Evolutionary conservation across 2,888 invertebrate genomes (phyloP), one percentile per base, ranked within the genome.

Genomic region (Steinernema scapterisci): DNA sequence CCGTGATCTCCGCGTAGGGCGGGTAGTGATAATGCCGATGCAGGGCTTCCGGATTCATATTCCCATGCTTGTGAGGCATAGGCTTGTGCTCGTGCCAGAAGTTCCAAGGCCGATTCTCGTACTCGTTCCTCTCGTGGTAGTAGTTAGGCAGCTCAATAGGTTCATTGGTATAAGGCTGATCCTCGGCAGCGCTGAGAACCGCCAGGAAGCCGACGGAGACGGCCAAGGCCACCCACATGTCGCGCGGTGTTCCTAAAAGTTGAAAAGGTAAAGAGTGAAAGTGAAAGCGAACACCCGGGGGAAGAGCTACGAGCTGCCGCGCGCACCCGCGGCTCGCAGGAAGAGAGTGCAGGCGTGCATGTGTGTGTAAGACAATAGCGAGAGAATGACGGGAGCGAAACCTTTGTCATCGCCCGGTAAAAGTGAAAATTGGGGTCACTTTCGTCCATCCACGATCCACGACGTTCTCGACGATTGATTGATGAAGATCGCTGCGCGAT

Each of bases 11-110:
- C 6, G 45, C 46, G 21, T 74, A 74, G n/a, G 23, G 23, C 13
- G 70, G 51, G 51, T 71, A 74, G 71, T 74, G 74, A 13, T 74
- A 71, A 43, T 74, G 74, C 13, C 74, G 72, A 13, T 70, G 63
- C 13, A 71, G 71, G 16, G 44, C 43, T 21, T 54, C 31, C 11
- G 74, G 70, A 2, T 6, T 9, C 31, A 45, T 27, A 21, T 71
- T 71, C 7, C 74, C 74, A 21, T 74, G 74, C 21, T 54, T 46
- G 48, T 74, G 74, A 1, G 74, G 74, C 51, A 31, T 71, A n/a
- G 74, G 74, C 74, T 27, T 44, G 21, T 74, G 70, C 70, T 74
- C 74, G 70, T 74, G 51, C 74, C 74, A 74, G 45, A 74, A 74
- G 51, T 74, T 71, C 38, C 71, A 74, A 7, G 70, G 48, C 21